Base-by-base conservation (phyloP, 2,113 vertebrate species). In the Platichthys stellatus region DNA sequence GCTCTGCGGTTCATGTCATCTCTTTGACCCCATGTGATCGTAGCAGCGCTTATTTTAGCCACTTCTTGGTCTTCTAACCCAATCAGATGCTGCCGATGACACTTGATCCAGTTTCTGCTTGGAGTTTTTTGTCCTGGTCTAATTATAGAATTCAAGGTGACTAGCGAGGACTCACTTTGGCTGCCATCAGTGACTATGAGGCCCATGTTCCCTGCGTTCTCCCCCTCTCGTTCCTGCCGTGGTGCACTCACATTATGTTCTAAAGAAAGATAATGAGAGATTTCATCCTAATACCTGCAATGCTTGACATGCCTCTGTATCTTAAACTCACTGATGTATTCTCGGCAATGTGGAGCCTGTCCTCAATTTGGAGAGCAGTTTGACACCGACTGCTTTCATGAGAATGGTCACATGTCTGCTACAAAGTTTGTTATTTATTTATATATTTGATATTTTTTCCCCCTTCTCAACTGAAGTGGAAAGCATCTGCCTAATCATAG, bases 211-310 rank as follows among this genome's bases (percentile, higher is more conserved):
- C 51, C 20, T 54, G 18, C 3, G 18, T 64, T 72, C 38, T 45
- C 63, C 47, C 58, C 20, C 28, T 13, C 17, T 17, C 0, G n/a
- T 31, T 71, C 72, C 72, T 81, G 78, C 74, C 26, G 20, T 1
- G 62, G 38, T 10, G 60, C 71, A n/a, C 83, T 87, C 81, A 59
- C 69, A 90, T 92, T 90, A 90, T 82, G 78, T 90, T 91, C 92
- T 79, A 90, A 93, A 90, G 91, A 80, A 88, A 90, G 87, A 87
- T 93, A 92, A 94, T 91, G 92, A 93, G 83, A 90, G 86, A 75
- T 87, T 92, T 90, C 82, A 78, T 91, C 83, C 80, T 82, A 81
- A 89, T 87, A 86, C 83, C 86, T 82, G 87, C 80, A 4, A 70
- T 87, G 83, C 90, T 87, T 94, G 90, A 93, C 92, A 92, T 89